A percentile compares a stretch with the other conserved stretches of the same genome.
Evolutionary conservation across 2,888 invertebrate species (phyloP).

Genomic region (Orthosia gracilis): DNA sequence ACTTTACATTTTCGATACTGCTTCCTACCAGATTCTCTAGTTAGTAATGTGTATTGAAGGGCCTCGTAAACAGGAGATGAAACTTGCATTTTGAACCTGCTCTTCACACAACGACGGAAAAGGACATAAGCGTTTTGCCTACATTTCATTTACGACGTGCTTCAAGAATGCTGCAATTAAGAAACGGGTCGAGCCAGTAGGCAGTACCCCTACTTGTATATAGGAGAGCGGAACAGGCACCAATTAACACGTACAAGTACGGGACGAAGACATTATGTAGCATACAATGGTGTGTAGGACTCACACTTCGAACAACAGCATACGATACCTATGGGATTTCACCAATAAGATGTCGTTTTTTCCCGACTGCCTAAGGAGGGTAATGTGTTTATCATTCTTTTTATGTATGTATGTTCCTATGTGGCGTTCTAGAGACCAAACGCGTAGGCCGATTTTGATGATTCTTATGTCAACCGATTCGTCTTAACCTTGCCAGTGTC

Average conservation of each 20-base stretch:
- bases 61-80: slow-evolving; percentile 4
- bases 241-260: slow-evolving; percentile 39
- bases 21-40: background rate
- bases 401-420: no score
- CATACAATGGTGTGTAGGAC: slow-evolving; percentile 1
- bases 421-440: no score
- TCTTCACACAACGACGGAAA: slow-evolving; percentile 29
- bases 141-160: slow-evolving; percentile 49
- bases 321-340: background rate
- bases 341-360: no score
- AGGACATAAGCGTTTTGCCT: slow-evolving; percentile 45
- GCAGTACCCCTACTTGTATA: slow-evolving; percentile 25
- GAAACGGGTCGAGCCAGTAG: slow-evolving; percentile 49
- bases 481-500: no score
- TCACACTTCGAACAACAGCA: background rate
- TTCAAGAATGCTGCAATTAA: slow-evolving; percentile 52
- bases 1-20: background rate
- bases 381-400: no score
- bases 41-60: background rate
- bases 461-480: no score
- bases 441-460: no score
- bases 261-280: slow-evolving; percentile 21
- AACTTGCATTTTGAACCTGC: slow-evolving; percentile 20
- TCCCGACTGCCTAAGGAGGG: no score
- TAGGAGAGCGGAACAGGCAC: slow-evolving; percentile 15